Evolutionary conservation across 1,140 invertebrate species (phyloP).

Genomic region (Phymorhynchus buccinoides): DNA sequence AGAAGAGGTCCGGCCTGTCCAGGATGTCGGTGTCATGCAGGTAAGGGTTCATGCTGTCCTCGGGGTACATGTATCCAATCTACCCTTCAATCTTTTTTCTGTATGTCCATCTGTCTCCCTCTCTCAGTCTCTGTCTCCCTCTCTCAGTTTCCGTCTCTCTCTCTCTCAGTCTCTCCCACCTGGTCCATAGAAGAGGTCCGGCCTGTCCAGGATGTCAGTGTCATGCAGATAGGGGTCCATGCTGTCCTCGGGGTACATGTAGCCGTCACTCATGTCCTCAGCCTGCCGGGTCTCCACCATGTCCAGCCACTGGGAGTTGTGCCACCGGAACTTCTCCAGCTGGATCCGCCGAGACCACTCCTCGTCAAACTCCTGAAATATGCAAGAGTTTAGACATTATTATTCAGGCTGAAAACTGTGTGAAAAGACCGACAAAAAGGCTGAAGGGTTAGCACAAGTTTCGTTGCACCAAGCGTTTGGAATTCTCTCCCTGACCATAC

Average conservation of each 20-base stretch:
- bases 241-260: conserved; percentile 69
- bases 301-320: conserved; percentile 98
- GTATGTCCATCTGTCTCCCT: too few species aligned
- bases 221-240: conserved; percentile 70
- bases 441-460: too few species aligned
- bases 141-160: too few species aligned
- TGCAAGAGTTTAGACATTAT: too few species aligned
- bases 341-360: conserved; percentile 94
- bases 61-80: conserved; percentile 67
- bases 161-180: too few species aligned
- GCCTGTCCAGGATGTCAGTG: conserved; percentile 70
- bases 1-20: conserved; percentile 71
- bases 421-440: too few species aligned
- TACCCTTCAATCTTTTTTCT: too few species aligned
- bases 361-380: conserved; percentile 84
- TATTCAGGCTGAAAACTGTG: too few species aligned
- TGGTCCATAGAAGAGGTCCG: conserved; percentile 68
- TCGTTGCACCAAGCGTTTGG: not conserved
- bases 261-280: conserved; percentile 65
- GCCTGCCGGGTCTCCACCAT: conserved; percentile 82
- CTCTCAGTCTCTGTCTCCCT: too few species aligned
- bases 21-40: conserved; percentile 71
- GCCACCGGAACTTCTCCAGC: conserved; percentile 94
- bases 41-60: conserved; percentile 68
- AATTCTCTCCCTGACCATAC: too few species aligned